Evolutionary conservation across 2,113 vertebrate genomes (phyloP).

Genomic region (Choloepus hoffmanni): DNA sequence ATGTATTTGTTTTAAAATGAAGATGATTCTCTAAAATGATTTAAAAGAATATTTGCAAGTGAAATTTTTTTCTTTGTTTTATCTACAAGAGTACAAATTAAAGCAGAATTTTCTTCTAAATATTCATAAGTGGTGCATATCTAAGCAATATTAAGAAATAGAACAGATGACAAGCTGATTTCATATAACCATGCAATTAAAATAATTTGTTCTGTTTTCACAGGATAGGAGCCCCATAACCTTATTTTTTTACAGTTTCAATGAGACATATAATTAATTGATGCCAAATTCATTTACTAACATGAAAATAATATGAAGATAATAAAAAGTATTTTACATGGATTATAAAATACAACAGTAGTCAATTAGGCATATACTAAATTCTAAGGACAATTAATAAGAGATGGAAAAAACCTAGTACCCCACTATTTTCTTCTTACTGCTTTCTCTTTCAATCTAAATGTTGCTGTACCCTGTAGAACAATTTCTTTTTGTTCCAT

Average conservation of each 20-base stretch:
- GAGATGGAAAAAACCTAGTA: not conserved
- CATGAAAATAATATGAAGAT: not conserved
- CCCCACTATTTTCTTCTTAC: not conserved
- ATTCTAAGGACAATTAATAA: not conserved
- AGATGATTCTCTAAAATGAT: conserved; percentile 55
- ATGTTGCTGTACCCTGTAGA: not conserved
- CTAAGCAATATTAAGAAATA: conserved; percentile 66
- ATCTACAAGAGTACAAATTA: conserved; percentile 61
- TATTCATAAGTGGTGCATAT: conserved; percentile 54
- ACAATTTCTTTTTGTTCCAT: accelerated
- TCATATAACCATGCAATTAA: conserved; percentile 60
- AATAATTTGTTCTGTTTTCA: conserved; percentile 63
- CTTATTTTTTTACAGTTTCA: conserved; percentile 51
- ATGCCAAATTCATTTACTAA: not conserved
- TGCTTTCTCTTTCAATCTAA: not conserved
- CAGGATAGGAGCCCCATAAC: not conserved
- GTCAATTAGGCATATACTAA: not conserved
- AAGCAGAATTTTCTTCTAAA: conserved; percentile 65
- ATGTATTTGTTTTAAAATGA: conserved; percentile 40
- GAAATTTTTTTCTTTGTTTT: conserved; percentile 65
- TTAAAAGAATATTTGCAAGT: conserved; percentile 69
- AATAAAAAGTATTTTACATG: not conserved
- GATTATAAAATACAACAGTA: conserved; percentile 17
- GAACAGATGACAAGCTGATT: conserved; percentile 55
- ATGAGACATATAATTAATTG: conserved; percentile 18